Base-by-base conservation (phyloP, 30 jellyfish, hydroid and myxozoan genomes). In the Nemopilema nomurai region DNA sequence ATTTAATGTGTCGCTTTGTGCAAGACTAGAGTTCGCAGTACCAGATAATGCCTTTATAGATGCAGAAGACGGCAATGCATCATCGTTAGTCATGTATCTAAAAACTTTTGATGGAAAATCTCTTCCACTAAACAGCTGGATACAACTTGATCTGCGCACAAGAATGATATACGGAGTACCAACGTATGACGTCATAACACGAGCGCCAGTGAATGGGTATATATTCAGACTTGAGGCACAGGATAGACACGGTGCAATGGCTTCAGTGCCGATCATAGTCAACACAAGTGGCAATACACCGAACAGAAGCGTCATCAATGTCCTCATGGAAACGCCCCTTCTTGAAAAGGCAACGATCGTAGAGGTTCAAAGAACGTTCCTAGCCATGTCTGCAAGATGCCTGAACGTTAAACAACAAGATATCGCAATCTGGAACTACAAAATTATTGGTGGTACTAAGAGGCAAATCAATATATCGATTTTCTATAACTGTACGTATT, bases 41-140 rank as follows among this genome's bases (percentile, higher is more conserved):
- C 96, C 96, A 28, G 87, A 72, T 16, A 68, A 85, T 27, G 79
- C 96, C 0, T 91, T 94, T 52, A 62, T 68, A 63, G 97, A 91
- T 79, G 24, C 49, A 28, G 90, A 85, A 67, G 96, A 80, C 49
- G 97, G 97, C 1, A 63, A 63, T 70, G 87, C 92, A 0, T 67
- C 90, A 29, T 83, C 81, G 13, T 28, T 83, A 70, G 24, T 62
- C 20, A 80, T 83, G 9, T 83, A 26, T n/a, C 26, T 83, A 52
- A 57, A 62, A 71, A 50, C 85, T 25, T 27, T 24, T 1, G 76
- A 67, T 41, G 96, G 96, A 1, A 21, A 27, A 16, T 24, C 57
- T 30, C 82, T 87, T 33, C 26, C 16, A 26, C 13, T 27, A 4
- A 13, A 92, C 29, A 87, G 97, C 26, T 92, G 98, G 98, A 33